Evolutionary conservation across 2,113 vertebrate species (phyloP), one percentile per base, ranked within the genome.

Genomic region (Clinocottus analis): DNA sequence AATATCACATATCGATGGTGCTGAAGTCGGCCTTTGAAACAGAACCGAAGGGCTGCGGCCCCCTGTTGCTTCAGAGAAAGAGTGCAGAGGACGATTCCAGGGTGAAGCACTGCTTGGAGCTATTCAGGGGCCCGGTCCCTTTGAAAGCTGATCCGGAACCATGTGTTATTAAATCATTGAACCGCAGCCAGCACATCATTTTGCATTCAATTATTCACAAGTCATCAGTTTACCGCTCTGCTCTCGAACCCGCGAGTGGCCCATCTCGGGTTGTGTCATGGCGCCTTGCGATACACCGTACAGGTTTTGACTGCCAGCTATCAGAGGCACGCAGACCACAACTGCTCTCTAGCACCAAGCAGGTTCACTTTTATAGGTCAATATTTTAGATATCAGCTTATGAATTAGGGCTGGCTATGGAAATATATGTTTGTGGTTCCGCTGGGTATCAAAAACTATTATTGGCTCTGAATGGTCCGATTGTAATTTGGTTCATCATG

Each of bases 191-290:
- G 55, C 78, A 76, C 82, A 88, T 83, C 14, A 83, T 72, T 89
- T 80, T 75, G 49, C 75, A 81, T 90, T 86, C 27, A 89, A 91
- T 85, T 88, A 93, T 93, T 91, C n/a, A 88, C 66, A 49, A 79
- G 67, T 60, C 75, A 61, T 51, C 49, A 53, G 61, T 21, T 60
- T 3, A 53, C 21, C 17, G 16, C 5, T 33, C 5, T 16, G 3
- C 58, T 67, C 27, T 4, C 23, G 23, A 14, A 69, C 45, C 58
- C 49, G 7, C 47, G 33, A 41, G 62, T 17, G 43, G 45, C 43
- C 37, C 69, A 19, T 85, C 83, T 91, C 89, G 75, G 67, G 83
- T 91, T 82, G 49, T 72, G 41, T 77, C 75, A 27, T 77, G 65
- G 67, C 53, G 41, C 51, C 39, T 25, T 64, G 77, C 71, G 75